Evolutionary conservation across 2,888 invertebrate genomes (phyloP), one percentile per base, ranked within the genome.

Genomic region (Nymphalis c-album): DNA sequence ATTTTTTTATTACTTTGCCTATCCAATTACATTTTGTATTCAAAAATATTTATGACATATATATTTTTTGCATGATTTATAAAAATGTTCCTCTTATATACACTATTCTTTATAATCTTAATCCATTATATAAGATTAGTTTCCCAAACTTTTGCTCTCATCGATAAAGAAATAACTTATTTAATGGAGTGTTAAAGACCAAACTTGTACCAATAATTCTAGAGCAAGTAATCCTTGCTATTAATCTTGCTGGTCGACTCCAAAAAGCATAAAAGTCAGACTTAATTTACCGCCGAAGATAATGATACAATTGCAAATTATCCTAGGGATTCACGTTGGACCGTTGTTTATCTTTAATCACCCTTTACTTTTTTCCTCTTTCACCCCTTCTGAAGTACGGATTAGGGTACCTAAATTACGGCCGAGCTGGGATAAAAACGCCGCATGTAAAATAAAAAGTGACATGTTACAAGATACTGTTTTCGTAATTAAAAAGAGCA

Each of bases 281-380:
- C 82, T 83, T 84, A 84, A 87, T 87, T 86, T 84, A 82, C 80
- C 78, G 79, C 80, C 77, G 78, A 78, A 85, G 83, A 86, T 87
- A 86, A 87, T 85, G 84, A 84, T 83, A 87, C 84, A 85, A 87
- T 87, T 86, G 87, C 86, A 88, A 90, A 91, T 90, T 88, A 88
- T 84, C 77, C 81, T 74, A 40, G 57, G 76, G 80, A 80, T 78
- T 79, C 80, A 82, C 82, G 85, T 85, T 85, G 72, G 81, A 77
- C 81, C 82, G 83, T 85, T 90, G 90, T 91, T 91, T 91, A 91
- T 91, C 90, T 90, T 88, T 87, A 87, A 90, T 90, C 90, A 85
- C 88, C 90, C 88, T 84, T 85, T 81, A 83, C 82, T 60, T 88
- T 88, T 85, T 83, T 82, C 82, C 83, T 78, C 75, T 81, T 83